A percentile compares a stretch with the other conserved stretches of the same genome.
phyloP scores from a whole-genome alignment of 1,140 invertebrate species.

The Bombus balteatus region DNA sequence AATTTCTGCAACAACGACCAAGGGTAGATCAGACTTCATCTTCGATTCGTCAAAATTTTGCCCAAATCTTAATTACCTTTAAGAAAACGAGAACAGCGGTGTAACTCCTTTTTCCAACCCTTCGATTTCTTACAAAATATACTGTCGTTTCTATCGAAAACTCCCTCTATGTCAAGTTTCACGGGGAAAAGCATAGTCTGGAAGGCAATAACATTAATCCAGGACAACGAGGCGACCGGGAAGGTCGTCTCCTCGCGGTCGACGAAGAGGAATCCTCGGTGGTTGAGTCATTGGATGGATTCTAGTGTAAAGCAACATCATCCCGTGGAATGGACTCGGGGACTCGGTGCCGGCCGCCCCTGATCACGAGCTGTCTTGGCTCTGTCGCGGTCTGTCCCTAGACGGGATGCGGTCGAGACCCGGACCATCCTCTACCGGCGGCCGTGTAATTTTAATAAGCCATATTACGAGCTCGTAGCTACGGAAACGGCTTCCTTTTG shows the following conservation, averaged over 20 bases:
- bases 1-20: background rate
- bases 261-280: slow-evolving; percentile 76
- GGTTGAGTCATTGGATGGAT: slow-evolving; percentile 76
- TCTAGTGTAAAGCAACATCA: slow-evolving; percentile 73
- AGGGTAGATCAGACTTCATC: too few relatives aligned
- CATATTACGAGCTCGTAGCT: slow-evolving; percentile 75
- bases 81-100: too few relatives aligned
- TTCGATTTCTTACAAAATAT: background rate
- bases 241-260: slow-evolving; percentile 67
- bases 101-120: too few relatives aligned
- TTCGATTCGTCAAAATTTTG: too few relatives aligned
- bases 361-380: slow-evolving; percentile 67
- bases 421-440: slow-evolving; percentile 27
- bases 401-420: slow-evolving; percentile 75
- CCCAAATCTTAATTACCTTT: too few relatives aligned
- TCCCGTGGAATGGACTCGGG: slow-evolving; percentile 63
- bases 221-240: slow-evolving; percentile 58
- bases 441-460: slow-evolving; percentile 82
- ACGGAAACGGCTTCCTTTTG: slow-evolving; percentile 70
- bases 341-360: slow-evolving; percentile 17
- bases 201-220: slow-evolving; percentile 81
- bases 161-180: background rate
- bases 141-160: background rate
- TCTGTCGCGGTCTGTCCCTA: slow-evolving; percentile 74
- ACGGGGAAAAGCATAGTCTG: slow-evolving; percentile 60